phyloP scores from a whole-genome alignment of 2,797 vertebrate species.

The Oryzias dopingdopingensis region DNA sequence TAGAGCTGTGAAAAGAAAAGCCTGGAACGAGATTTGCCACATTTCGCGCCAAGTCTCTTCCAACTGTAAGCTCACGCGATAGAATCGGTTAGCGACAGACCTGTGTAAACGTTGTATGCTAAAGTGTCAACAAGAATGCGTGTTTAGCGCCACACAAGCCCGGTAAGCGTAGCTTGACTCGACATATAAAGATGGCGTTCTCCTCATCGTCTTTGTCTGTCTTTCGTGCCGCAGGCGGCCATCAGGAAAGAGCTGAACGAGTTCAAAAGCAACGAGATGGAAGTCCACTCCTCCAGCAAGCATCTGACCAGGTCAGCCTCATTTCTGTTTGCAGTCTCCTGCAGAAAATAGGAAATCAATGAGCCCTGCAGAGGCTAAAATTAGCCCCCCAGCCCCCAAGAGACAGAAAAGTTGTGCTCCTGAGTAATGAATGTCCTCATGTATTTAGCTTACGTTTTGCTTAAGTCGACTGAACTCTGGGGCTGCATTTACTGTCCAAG shows the following conservation, averaged over 20 bases:
- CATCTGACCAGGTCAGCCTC: conserved; percentile 91
- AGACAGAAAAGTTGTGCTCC: conserved; percentile 51
- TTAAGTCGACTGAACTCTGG: conserved; percentile 28
- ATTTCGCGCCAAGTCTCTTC: no score
- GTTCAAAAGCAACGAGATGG: conserved; percentile 99
- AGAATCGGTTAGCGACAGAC: no score
- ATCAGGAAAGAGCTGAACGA: conserved; percentile 98
- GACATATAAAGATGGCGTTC: neutral
- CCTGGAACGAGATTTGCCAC: no score
- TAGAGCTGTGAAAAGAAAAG: no score
- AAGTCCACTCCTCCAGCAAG: conserved; percentile 96
- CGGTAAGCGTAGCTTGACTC: no score
- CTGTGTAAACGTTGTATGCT: no score
- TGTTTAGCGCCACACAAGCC: no score
- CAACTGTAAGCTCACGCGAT: no score
- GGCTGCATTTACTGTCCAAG: conserved; percentile 27
- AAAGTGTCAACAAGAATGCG: no score
- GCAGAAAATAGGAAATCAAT: conserved; percentile 2
- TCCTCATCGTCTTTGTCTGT: neutral
- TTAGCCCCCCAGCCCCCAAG: conserved; percentile 49
- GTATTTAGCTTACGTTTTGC: conserved; percentile 66
- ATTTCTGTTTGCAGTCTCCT: neutral
- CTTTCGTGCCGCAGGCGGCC: conserved; percentile 81
- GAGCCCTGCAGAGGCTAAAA: conserved; percentile 49
- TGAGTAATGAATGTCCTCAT: conserved; percentile 62